phyloP scores from a whole-genome alignment of 2,797 vertebrate species.

The Eremophila alpestris region DNA sequence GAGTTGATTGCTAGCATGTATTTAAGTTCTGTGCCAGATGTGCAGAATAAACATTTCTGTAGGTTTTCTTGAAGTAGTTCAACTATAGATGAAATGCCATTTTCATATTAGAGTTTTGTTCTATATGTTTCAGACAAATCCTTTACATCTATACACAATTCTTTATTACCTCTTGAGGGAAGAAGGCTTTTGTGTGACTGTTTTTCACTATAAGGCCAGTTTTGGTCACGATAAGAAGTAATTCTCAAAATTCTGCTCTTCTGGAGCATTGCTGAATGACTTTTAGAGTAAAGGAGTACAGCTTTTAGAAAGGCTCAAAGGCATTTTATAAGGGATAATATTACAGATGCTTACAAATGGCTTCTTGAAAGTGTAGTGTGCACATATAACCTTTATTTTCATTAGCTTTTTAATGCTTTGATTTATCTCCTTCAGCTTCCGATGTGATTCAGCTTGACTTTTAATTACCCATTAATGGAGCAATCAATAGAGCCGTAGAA shows the following conservation, averaged over 20 bases:
- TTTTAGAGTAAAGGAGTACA: not conserved
- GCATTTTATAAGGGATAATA: not conserved
- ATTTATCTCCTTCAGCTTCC: not conserved
- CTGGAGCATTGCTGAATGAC: not conserved
- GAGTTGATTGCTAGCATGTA: not conserved
- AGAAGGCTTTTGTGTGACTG: not conserved
- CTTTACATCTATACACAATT: not conserved
- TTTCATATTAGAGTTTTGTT: not conserved
- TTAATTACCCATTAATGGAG: slow-evolving; percentile 4
- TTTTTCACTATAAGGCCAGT: not conserved
- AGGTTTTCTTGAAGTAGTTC: not conserved
- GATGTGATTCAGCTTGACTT: slow-evolving; percentile 13
- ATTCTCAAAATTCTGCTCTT: not conserved
- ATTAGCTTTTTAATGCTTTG: slow-evolving; percentile 2
- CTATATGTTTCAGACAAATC: not conserved
- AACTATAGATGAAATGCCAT: not conserved
- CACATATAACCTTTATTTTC: not conserved
- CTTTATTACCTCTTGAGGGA: not conserved
- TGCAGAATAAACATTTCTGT: not conserved
- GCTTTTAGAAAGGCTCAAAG: not conserved
- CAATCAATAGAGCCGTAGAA: not conserved
- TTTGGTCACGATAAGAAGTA: not conserved
- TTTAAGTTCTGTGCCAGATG: not conserved
- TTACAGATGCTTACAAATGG: not conserved
- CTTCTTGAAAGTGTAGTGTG: not conserved